These are phyloP conservation scores for Bufo gargarizans DNA, from an alignment of 2,113 vertebrate genomes.

Conservation along the genomic window DNA sequence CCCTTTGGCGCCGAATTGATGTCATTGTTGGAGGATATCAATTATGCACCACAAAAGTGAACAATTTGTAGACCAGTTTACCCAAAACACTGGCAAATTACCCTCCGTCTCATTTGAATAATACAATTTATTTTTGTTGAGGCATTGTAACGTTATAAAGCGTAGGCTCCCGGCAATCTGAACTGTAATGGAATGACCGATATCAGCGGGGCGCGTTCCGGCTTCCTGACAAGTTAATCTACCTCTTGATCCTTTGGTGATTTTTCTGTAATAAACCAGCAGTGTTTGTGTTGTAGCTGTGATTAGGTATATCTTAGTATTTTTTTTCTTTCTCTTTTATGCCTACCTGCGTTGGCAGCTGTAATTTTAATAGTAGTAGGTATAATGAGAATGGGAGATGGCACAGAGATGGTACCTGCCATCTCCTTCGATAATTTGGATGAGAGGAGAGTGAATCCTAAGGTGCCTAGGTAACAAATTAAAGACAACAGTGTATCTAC, in stretches of 20 bases:
- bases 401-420: neutral
- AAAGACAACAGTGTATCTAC: too few relatives aligned
- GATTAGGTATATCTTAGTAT: neutral
- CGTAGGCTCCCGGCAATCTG: neutral
- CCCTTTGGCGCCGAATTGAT: slow-evolving; percentile 3
- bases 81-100: slow-evolving; percentile 37
- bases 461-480: too few relatives aligned
- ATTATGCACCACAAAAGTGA: slow-evolving; percentile 37
- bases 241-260: neutral
- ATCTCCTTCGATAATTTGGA: neutral
- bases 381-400: neutral
- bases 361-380: neutral
- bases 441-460: neutral
- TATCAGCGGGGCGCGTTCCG: neutral
- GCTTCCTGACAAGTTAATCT: slow-evolving; percentile 34
- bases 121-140: slow-evolving; percentile 18
- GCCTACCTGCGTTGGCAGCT: neutral
- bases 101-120: slow-evolving; percentile 18
- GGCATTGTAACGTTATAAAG: slow-evolving; percentile 9
- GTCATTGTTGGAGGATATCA: slow-evolving; percentile 43
- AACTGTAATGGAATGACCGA: slow-evolving; percentile 12
- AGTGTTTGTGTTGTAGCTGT: neutral
- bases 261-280: neutral
- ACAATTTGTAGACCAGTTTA: slow-evolving; percentile 18
- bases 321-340: neutral